Conservation (phyloP, 1,140 invertebrate genomes). For the Cyphomyrmex costatus region DNA sequence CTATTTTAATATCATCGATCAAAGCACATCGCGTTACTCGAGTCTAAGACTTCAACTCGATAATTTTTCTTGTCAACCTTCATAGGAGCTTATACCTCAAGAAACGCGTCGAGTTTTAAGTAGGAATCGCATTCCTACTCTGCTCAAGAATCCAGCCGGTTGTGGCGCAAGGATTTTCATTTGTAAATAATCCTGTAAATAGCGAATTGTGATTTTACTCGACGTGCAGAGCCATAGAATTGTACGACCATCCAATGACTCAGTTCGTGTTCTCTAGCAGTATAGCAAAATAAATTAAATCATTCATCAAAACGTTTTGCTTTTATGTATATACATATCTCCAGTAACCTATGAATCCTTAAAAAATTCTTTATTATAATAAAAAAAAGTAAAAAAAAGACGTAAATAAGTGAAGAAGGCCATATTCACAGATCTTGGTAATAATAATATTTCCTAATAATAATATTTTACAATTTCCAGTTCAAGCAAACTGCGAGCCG, state of each 20-base stretch:
- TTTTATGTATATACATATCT: conserved; percentile 36
- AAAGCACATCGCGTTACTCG: not conserved
- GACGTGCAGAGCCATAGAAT: conserved; percentile 81
- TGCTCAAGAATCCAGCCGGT: not conserved
- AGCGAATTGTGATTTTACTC: conserved; percentile 86
- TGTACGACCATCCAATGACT: conserved; percentile 81
- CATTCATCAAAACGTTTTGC: conserved; percentile 47
- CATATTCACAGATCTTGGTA: too few relatives aligned
- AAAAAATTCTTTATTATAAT: not conserved
- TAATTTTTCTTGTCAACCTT: not conserved
- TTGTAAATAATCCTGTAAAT: conserved; percentile 85
- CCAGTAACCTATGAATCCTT: not conserved
- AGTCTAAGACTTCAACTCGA: not conserved
- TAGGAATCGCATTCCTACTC: not conserved
- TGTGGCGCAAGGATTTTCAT: conserved; percentile 33
- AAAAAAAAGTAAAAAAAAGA: not conserved
- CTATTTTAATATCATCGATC: conserved; percentile 34
- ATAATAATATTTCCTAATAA: too few relatives aligned
- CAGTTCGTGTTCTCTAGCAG: conserved; percentile 86
- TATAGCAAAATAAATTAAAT: conserved; percentile 86
- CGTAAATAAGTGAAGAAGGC: too few relatives aligned
- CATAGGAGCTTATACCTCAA: too few relatives aligned
- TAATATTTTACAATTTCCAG: too few relatives aligned
- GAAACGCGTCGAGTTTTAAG: not conserved
- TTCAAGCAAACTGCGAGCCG: too few relatives aligned